Evolutionary conservation across 2,888 invertebrate genomes (phyloP).

Genomic region (Melangyna quadrimaculata): DNA sequence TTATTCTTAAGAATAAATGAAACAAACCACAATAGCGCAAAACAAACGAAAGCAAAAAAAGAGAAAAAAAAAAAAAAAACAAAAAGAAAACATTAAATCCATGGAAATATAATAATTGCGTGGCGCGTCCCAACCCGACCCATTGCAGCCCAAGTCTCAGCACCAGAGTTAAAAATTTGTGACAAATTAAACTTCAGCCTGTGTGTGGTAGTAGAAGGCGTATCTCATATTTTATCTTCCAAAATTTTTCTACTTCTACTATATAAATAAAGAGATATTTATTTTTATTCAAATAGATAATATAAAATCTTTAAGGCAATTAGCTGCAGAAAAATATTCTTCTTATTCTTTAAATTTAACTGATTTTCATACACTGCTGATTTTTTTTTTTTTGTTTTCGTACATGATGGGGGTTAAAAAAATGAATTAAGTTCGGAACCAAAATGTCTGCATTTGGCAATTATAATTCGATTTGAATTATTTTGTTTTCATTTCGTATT

Average conservation of each 20-base stretch:
- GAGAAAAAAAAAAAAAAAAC: too few relatives aligned
- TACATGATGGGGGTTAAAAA: neutral
- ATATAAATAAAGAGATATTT: neutral
- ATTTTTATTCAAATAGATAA: slow-evolving; percentile 54
- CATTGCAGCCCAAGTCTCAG: slow-evolving; percentile 19
- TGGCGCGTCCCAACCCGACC: slow-evolving; percentile 25
- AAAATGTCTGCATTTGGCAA: slow-evolving; percentile 62
- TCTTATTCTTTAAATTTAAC: slow-evolving; percentile 17
- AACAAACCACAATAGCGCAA: slow-evolving; percentile 48
- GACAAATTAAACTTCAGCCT: slow-evolving; percentile 64
- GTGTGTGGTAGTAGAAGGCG: neutral
- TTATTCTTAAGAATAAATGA: slow-evolving; percentile 63
- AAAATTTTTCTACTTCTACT: slow-evolving; percentile 36
- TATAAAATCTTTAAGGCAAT: slow-evolving; percentile 62
- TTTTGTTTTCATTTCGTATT: neutral
- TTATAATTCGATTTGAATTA: slow-evolving; percentile 68
- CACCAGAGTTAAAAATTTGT: slow-evolving; percentile 57
- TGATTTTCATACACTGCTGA: slow-evolving; percentile 9
- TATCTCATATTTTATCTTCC: slow-evolving; percentile 36
- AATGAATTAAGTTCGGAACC: neutral
- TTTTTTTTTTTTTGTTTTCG: too few relatives aligned
- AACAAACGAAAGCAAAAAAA: neutral
- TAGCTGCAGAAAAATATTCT: slow-evolving; percentile 64
- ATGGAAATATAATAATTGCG: slow-evolving; percentile 57
- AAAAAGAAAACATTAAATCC: slow-evolving; percentile 43